Percentiles rank a stretch among this genome's conserved stretches.
These are phyloP conservation scores for Tenrec ecaudatus DNA, from an alignment of 2,113 vertebrate species.

Conservation along the genomic window DNA sequence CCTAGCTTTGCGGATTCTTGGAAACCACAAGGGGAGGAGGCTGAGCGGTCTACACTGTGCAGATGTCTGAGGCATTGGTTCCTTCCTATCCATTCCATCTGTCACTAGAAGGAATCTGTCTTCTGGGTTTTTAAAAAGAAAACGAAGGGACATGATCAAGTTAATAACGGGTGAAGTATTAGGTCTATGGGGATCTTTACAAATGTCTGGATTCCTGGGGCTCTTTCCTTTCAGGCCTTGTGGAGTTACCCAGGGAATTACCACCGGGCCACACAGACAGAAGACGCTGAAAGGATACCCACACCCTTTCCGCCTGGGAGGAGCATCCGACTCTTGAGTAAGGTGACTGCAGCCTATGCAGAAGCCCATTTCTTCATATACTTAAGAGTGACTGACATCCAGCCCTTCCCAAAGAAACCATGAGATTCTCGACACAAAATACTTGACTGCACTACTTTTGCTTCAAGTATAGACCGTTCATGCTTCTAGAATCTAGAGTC, in stretches of 20 bases:
- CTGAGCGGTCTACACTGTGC: not conserved
- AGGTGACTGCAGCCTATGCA: not conserved
- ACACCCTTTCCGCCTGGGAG: too few relatives aligned
- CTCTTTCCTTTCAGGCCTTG: not conserved
- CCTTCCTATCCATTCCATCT: not conserved
- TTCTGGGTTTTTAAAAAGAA: not conserved
- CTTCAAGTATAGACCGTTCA: not conserved
- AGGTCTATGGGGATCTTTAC: conserved; percentile 34
- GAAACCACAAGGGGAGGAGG: conserved; percentile 1
- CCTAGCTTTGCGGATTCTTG: conserved; percentile 7
- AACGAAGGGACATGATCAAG: not conserved
- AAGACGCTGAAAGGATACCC: not conserved
- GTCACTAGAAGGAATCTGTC: not conserved
- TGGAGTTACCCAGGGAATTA: conserved; percentile 15
- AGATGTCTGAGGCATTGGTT: not conserved
- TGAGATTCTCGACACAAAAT: not conserved
- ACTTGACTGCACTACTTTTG: not conserved
- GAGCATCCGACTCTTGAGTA: not conserved
- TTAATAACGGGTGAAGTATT: not conserved
- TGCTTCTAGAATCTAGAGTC: too few relatives aligned
- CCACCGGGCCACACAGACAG: not conserved
- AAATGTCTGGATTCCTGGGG: not conserved
- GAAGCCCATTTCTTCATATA: not conserved
- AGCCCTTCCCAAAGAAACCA: not conserved
- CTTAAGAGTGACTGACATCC: not conserved